Percentiles rank a stretch among this genome's conserved stretches.
These are phyloP conservation scores for Ametastegia equiseti DNA, from an alignment of 2,888 invertebrate genomes.

Conservation along the genomic window DNA sequence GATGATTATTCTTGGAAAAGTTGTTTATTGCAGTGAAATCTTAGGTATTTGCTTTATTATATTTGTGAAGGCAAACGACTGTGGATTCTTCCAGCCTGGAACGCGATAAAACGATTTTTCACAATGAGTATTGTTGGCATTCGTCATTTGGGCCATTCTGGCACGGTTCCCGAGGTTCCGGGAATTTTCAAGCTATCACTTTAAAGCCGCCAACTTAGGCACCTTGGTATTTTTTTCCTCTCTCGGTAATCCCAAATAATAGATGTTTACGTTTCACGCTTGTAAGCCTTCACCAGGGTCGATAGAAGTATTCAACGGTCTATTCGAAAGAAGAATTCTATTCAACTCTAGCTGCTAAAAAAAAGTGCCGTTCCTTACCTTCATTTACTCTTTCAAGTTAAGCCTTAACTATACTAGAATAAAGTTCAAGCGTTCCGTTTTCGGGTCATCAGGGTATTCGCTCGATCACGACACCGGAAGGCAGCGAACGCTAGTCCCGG, in stretches of 20 bases:
- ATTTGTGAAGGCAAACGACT: neutral
- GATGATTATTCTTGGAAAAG: neutral
- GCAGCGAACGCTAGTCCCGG: conserved; percentile 82
- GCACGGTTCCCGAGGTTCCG: neutral
- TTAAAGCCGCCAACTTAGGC: neutral
- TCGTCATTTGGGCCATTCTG: neutral
- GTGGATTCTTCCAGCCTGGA: neutral
- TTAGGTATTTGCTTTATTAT: neutral
- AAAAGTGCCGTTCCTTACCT: conserved; percentile 16
- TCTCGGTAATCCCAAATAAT: neutral
- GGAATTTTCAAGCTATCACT: neutral
- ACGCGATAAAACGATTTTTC: neutral
- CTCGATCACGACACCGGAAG: conserved; percentile 90
- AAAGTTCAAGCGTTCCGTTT: neutral
- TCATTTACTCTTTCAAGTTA: neutral
- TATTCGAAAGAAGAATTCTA: neutral
- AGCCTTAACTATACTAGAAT: neutral
- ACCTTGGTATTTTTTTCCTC: conserved; percentile 15
- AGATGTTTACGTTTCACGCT: conserved; percentile 19
- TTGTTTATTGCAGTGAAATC: neutral
- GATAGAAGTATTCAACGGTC: neutral
- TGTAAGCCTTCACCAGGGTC: neutral
- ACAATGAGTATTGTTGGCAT: neutral
- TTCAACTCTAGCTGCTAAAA: neutral
- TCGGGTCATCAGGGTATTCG: conserved; percentile 84